phyloP scores from a whole-genome alignment of 1,140 invertebrate species.

The Drosophila watanabei region DNA sequence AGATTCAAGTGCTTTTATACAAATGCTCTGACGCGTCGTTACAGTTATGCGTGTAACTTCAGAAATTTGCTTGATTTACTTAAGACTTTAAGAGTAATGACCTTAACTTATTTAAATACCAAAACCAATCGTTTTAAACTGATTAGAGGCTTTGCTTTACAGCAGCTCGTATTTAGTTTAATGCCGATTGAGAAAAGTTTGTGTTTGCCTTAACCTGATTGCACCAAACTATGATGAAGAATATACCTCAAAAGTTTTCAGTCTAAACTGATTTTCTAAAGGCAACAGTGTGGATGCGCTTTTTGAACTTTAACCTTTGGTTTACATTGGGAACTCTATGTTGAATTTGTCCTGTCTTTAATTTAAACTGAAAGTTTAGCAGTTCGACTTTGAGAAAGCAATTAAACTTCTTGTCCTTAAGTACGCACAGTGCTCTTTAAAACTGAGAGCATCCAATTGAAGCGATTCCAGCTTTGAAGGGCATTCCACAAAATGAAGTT shows the following conservation, averaged over 20 bases:
- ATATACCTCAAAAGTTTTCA: background rate
- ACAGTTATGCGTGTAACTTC: too few species aligned
- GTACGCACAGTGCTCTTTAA: constrained; percentile 1
- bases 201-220: background rate
- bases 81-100: too few species aligned
- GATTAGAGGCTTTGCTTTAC: too few species aligned
- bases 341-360: background rate
- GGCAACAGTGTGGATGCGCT: too few species aligned
- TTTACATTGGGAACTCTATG: background rate
- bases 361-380: background rate
- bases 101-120: too few species aligned
- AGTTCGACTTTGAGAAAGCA: background rate
- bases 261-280: background rate
- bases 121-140: too few species aligned
- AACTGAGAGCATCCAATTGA: background rate
- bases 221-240: background rate
- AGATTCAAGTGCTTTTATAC: too few species aligned
- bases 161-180: too few species aligned
- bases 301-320: background rate
- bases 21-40: too few species aligned
- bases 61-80: too few species aligned
- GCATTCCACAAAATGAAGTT: constrained; percentile 12
- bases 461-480: background rate
- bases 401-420: background rate
- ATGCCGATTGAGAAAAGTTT: background rate